These are phyloP conservation scores for Drosophila borborema DNA, from an alignment of 2,888 invertebrate species.

Conservation along the genomic window DNA sequence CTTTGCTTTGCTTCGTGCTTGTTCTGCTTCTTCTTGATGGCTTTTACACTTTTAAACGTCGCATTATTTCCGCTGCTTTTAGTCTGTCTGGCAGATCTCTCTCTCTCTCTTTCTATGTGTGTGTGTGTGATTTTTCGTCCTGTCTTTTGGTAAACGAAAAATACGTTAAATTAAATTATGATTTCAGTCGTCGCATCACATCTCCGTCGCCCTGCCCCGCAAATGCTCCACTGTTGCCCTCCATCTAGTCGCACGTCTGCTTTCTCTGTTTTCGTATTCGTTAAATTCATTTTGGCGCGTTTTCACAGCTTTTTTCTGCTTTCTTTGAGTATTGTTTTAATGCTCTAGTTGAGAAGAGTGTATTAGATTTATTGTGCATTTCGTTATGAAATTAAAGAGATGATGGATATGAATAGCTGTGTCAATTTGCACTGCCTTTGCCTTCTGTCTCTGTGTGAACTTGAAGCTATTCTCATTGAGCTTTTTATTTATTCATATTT, in stretches of 20 bases:
- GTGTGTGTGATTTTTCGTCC: conserved; percentile 62
- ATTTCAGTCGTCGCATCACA: conserved; percentile 60
- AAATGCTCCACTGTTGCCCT: neutral
- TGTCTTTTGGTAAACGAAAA: conserved; percentile 72
- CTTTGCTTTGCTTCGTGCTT: conserved; percentile 12
- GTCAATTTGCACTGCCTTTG: neutral
- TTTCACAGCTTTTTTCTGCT: neutral
- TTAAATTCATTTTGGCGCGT: conserved; percentile 69
- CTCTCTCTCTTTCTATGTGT: neutral
- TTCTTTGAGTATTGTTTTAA: conserved; percentile 18
- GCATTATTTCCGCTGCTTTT: conserved; percentile 79
- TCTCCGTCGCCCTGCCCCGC: neutral
- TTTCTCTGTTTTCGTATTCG: conserved; percentile 61
- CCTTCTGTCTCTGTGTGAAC: neutral
- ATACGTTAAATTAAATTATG: conserved; percentile 80
- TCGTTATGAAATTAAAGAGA: neutral
- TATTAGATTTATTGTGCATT: neutral
- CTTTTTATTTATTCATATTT: neutral
- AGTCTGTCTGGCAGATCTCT: conserved; percentile 57
- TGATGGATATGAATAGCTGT: neutral
- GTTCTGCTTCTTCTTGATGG: conserved; percentile 59
- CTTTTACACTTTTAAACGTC: conserved; percentile 79
- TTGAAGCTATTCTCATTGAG: neutral
- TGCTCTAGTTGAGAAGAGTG: neutral
- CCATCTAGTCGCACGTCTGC: conserved; percentile 12